Evolutionary conservation across 2,888 invertebrate genomes (phyloP).

Genomic region (Taenaris catops): DNA sequence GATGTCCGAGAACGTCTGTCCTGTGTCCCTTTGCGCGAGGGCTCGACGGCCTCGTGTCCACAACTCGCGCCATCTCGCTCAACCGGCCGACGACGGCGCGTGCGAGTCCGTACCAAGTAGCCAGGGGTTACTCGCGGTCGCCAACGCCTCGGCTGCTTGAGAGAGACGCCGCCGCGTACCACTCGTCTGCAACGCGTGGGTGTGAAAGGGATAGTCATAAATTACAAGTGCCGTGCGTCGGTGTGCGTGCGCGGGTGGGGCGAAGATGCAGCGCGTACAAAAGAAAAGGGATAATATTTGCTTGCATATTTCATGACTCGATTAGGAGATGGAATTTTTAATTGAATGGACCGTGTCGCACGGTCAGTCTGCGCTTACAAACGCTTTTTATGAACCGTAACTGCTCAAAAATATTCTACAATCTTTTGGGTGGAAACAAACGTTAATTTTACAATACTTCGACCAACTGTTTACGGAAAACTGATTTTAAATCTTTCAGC

Average conservation of each 20-base stretch:
- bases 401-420: too few relatives aligned
- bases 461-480: too few relatives aligned
- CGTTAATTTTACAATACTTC: too few relatives aligned
- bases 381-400: conserved; percentile 13
- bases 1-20: conserved; percentile 81
- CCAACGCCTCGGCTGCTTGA: conserved; percentile 66
- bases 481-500: too few relatives aligned
- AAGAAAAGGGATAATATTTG: conserved; percentile 80
- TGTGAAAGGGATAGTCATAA: conserved; percentile 54
- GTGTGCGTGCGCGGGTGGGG: conserved; percentile 80
- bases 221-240: conserved; percentile 69
- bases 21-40: conserved; percentile 78
- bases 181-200: conserved; percentile 37
- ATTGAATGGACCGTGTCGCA: conserved; percentile 66
- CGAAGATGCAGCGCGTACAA: conserved; percentile 77
- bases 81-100: conserved; percentile 73
- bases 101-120: conserved; percentile 75
- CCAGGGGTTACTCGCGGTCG: conserved; percentile 81
- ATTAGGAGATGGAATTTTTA: conserved; percentile 80
- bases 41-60: conserved; percentile 74
- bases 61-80: conserved; percentile 69
- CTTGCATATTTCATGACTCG: conserved; percentile 80
- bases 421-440: too few relatives aligned
- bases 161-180: conserved; percentile 53
- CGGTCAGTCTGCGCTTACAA: conserved; percentile 53